Conservation (phyloP, 2,888 invertebrate genomes). For the Odontocerum albicorne region DNA sequence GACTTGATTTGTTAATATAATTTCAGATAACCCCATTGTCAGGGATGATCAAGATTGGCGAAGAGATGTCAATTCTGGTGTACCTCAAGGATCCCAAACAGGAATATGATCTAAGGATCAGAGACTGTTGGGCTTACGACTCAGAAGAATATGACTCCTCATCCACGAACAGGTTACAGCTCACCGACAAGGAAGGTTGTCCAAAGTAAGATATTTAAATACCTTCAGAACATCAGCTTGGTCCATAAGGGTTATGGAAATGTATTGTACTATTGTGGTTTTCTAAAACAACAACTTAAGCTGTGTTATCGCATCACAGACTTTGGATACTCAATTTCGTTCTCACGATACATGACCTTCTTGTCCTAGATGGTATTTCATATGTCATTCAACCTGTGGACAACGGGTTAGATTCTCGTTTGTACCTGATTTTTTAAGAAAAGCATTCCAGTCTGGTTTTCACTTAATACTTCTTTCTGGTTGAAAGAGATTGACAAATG, state of each 20-base stretch:
- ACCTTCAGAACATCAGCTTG: background rate
- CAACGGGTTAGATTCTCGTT: too few relatives aligned
- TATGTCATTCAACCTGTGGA: too few relatives aligned
- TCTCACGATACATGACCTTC: too few relatives aligned
- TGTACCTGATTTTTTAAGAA: too few relatives aligned
- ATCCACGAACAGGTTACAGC: constrained; percentile 61
- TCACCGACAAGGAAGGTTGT: constrained; percentile 68
- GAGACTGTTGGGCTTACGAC: constrained; percentile 75
- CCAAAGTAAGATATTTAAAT: constrained; percentile 58
- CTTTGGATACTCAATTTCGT: too few relatives aligned
- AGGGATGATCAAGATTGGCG: constrained; percentile 68
- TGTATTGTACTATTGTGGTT: background rate
- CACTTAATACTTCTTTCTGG: too few relatives aligned
- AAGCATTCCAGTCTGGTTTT: too few relatives aligned
- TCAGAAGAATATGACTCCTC: constrained; percentile 61
- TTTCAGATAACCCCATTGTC: constrained; percentile 62
- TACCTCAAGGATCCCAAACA: constrained; percentile 66
- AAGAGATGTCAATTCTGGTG: constrained; percentile 68
- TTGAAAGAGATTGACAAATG: too few relatives aligned
- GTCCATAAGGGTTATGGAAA: background rate
- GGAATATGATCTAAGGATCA: constrained; percentile 67
- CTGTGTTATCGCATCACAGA: too few relatives aligned
- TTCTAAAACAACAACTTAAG: background rate
- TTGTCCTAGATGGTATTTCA: too few relatives aligned
- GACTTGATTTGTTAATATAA: too few relatives aligned